phyloP scores from a whole-genome alignment of 2,113 vertebrate species.

The Sinocyclocheilus grahami region DNA sequence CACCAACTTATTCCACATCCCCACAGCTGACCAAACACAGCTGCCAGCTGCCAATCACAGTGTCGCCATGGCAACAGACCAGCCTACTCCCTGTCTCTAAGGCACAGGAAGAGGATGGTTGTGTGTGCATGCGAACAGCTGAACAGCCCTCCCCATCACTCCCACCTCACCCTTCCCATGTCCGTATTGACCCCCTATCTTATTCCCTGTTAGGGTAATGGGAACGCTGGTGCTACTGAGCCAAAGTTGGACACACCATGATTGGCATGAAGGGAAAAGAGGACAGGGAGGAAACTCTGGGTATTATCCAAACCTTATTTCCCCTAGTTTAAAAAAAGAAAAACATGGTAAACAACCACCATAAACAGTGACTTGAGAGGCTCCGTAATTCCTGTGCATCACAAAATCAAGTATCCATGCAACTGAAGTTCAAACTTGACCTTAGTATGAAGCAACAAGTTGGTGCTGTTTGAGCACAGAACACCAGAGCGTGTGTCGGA shows the following conservation, averaged over 20 bases:
- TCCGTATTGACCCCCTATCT: slow-evolving; percentile 50
- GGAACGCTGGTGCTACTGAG: slow-evolving; percentile 44
- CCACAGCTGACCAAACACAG: slow-evolving; percentile 68
- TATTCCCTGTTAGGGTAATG: slow-evolving; percentile 64
- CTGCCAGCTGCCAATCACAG: slow-evolving; percentile 65
- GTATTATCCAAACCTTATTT: background rate
- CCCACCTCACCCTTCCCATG: slow-evolving; percentile 27
- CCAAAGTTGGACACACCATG: slow-evolving; percentile 58
- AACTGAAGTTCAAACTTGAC: background rate
- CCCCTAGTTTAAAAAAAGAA: background rate
- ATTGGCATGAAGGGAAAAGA: slow-evolving; percentile 16
- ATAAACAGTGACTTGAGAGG: background rate
- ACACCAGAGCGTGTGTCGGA: background rate
- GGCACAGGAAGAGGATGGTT: slow-evolving; percentile 54
- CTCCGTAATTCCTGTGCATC: background rate
- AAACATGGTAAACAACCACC: background rate
- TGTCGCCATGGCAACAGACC: slow-evolving; percentile 64
- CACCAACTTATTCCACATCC: slow-evolving; percentile 3
- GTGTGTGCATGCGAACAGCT: slow-evolving; percentile 57
- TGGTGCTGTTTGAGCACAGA: background rate
- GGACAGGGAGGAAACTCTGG: background rate
- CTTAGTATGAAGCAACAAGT: slow-evolving; percentile 17
- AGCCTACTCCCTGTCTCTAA: slow-evolving; percentile 65
- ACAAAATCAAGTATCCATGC: background rate
- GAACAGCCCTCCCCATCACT: slow-evolving; percentile 44